phyloP scores from a whole-genome alignment of 1,140 invertebrate species.

The Eupristina koningsbergeri region DNA sequence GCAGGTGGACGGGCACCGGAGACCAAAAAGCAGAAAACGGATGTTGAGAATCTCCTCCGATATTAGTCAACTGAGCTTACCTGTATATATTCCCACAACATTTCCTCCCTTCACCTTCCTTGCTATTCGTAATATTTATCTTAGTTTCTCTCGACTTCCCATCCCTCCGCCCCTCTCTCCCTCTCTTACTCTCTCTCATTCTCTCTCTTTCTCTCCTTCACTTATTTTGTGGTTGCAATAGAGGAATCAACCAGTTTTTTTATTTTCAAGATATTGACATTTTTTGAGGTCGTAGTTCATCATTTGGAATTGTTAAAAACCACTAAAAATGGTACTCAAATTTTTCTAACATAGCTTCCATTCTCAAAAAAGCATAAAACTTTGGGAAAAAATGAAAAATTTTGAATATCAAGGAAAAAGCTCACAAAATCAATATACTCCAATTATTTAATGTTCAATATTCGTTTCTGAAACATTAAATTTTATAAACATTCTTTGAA shows the following conservation, averaged over 20 bases:
- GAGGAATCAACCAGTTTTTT: not conserved
- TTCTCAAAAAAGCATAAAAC: not conserved
- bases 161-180: not conserved
- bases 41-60: conserved; percentile 32
- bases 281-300: not conserved
- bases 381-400: not conserved
- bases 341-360: not conserved
- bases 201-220: not conserved
- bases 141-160: no score
- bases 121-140: no score
- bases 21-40: not conserved
- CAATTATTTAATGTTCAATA: not conserved
- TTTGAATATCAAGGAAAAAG: not conserved
- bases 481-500: no score
- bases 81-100: not conserved
- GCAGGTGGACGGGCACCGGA: conserved; percentile 38
- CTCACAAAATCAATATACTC: not conserved
- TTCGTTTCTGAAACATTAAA: no score
- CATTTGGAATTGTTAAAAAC: not conserved
- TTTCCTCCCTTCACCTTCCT: not conserved
- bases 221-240: no score
- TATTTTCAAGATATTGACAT: not conserved
- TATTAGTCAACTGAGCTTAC: not conserved
- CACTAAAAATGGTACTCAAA: not conserved
- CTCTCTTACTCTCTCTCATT: no score